Conservation (phyloP, 2,797 vertebrate genomes). For the Siniperca scherzeri region DNA sequence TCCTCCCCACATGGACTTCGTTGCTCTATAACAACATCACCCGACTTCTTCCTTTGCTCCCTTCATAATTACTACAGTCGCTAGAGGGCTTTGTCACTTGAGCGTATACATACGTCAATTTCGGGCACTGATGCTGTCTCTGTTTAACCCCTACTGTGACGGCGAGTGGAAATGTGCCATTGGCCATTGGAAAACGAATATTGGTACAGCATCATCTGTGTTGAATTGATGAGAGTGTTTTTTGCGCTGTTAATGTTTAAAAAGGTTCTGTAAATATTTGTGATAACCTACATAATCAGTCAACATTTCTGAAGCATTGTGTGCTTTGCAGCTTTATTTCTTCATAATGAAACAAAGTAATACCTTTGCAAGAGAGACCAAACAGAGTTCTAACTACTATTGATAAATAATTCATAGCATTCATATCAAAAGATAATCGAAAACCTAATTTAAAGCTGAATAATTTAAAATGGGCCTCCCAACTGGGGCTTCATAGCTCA, state of each 20-base stretch:
- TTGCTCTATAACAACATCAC: not conserved
- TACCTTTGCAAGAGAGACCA: not conserved
- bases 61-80: no score
- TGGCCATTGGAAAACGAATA: no score
- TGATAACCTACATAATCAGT: not conserved
- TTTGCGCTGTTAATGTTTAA: not conserved
- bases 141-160: not conserved
- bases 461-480: conserved; percentile 47
- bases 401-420: conserved; percentile 55
- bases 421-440: conserved; percentile 53
- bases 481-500: conserved; percentile 4
- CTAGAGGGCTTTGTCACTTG: no score
- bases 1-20: not conserved
- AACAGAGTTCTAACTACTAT: conserved; percentile 15
- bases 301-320: not conserved
- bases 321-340: conserved; percentile 7
- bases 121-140: not conserved
- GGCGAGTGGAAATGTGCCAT: not conserved
- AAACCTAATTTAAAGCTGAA: conserved; percentile 50
- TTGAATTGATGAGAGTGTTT: no score
- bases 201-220: no score
- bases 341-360: conserved; percentile 33
- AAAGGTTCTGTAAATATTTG: conserved; percentile 5
- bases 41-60: no score
- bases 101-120: not conserved